Evolutionary conservation across 1,140 invertebrate species (phyloP), one percentile per base, ranked within the genome.

Genomic region (Agrypnia vestita): DNA sequence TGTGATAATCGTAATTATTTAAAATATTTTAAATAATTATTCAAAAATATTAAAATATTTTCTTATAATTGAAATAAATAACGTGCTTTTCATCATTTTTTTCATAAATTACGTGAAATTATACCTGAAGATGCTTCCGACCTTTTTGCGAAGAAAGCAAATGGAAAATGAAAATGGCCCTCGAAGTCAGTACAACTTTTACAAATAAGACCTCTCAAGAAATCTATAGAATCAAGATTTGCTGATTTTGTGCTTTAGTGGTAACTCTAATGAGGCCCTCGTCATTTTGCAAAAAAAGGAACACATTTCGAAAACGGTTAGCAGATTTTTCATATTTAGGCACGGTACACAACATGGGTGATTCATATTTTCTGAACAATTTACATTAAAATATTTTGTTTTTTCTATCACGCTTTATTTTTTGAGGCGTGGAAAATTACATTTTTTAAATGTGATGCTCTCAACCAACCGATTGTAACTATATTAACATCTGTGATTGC

Each of bases 161-260:
- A 43, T 35, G 61, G 25, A 64, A 64, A 64, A 64, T 64, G 61
- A n/a, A 64, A 59, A 43, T 15, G 61, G 61, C 12, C 12, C 61
- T 64, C 35, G 11, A 64, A 35, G 19, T 64, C 21, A 43, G 35
- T 25, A 64, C 61, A 64, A 64, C 35, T 64, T 64, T 35, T 13
- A 35, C 61, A 64, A 64, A 64, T 25, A 64, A 44, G 61, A n/a
- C 19, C 61, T 64, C 61, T 64, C n/a, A 25, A 64, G 25, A 43
- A n/a, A 35, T 43, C 61, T 25, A 64, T 64, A 15, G 61, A 64
- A 64, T 64, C 61, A 44, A 64, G 61, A 64, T 64, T 13, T 64
- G 21, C 61, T 43, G 61, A 64, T 64, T 35, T 64, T 64, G 25
- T 25, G 21, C 55, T 64, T 13, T 35, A 43, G 13, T 25, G 13